phyloP scores from a whole-genome alignment of 2,113 vertebrate genomes.

The Symphodus melops region DNA sequence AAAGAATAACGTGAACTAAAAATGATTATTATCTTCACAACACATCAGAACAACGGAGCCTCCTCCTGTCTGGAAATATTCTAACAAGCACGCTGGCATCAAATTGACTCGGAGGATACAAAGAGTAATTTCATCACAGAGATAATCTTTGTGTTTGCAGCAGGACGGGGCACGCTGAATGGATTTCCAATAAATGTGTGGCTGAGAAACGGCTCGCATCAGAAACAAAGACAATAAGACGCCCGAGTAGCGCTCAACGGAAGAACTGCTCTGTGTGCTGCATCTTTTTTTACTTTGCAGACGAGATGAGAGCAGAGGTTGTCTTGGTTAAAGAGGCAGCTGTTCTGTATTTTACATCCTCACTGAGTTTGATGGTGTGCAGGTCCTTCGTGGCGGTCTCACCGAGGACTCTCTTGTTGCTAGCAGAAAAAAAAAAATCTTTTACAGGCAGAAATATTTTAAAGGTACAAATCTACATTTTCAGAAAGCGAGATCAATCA shows the following conservation, averaged over 20 bases:
- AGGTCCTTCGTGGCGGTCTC: not conserved
- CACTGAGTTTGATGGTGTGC: too few species aligned
- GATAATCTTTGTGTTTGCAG: slow-evolving; percentile 29
- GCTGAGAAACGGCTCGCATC: slow-evolving; percentile 20
- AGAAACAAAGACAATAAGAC: slow-evolving; percentile 7
- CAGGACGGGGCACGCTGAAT: slow-evolving; percentile 15
- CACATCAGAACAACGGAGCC: slow-evolving; percentile 16
- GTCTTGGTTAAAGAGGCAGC: not conserved
- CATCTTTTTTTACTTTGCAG: not conserved
- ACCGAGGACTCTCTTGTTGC: not conserved
- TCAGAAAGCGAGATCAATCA: too few species aligned
- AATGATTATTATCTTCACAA: not conserved
- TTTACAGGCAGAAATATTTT: not conserved
- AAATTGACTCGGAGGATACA: slow-evolving; percentile 1
- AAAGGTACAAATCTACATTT: too few species aligned
- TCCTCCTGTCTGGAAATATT: slow-evolving; percentile 18
- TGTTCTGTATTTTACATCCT: slow-evolving; percentile 15
- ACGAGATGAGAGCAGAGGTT: not conserved
- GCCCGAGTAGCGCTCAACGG: not conserved
- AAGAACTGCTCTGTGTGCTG: not conserved
- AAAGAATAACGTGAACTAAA: not conserved
- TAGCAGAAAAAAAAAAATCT: not conserved
- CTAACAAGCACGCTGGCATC: slow-evolving; percentile 17
- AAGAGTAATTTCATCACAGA: slow-evolving; percentile 37
- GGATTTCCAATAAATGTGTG: slow-evolving; percentile 56